Base-by-base conservation (phyloP, 1,140 invertebrate species). In the Tribolium castaneum region DNA sequence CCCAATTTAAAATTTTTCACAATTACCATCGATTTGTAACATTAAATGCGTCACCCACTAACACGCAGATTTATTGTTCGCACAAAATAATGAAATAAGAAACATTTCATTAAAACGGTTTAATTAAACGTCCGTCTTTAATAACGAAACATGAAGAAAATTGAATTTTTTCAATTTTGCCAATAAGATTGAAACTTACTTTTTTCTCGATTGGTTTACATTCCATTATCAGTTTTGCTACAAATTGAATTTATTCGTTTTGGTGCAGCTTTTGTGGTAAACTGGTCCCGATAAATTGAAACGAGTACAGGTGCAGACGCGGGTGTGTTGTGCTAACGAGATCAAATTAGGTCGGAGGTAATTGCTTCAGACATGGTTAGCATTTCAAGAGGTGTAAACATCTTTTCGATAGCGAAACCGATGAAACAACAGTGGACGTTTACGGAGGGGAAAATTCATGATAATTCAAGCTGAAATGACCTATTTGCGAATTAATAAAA, bases 61-160 rank as follows among this genome's bases (percentile, higher is more conserved):
- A 19, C 1, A 19, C 25, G 1, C 25, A 45, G 7, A 45, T 45
- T 9, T 45, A 45, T 45, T 45, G 39, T 45, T n/a, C 39, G 9
- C 39, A 9, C n/a, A 1, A 1, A 39, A 9, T 39, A 39, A 50
- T 50, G 6, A 1, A 50, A 50, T 14, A 50, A 6, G n/a, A 50
- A 50, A n/a, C 9, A 50, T 12, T 50, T n/a, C 49, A 50, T 14
- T 52, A 5, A 13, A 35, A 12, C 25, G 7, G 35, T 66, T 66
- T 66, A 66, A 66, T 66, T 66, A 66, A 35, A 66, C 25, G 30
- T 66, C 59, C n/a, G 59, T 66, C 59, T 30, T 66, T 66, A 34
- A 66, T 35, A 35, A 66, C 25, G 39, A 45, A 45, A 45, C 39
- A 45, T 30, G 25, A 3, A 45, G 39, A 45, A 4, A 45, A 45